phyloP scores from a whole-genome alignment of 2,113 vertebrate genomes.

The Lampris megalopsis region DNA sequence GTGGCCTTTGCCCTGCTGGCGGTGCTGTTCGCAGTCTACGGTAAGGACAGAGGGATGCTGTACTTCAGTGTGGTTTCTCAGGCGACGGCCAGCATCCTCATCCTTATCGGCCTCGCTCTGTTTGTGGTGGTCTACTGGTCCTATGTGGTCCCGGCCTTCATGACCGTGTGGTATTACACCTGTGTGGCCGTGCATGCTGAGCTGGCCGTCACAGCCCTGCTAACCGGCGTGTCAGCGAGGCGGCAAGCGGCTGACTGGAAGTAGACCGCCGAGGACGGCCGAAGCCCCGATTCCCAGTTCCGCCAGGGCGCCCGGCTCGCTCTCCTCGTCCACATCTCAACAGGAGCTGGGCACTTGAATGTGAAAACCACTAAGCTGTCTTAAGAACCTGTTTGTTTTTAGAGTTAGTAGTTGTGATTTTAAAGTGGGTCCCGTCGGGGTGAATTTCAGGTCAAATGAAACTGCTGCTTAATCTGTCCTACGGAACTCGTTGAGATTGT shows the following conservation, averaged over 20 bases:
- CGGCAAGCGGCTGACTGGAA: constrained; percentile 18
- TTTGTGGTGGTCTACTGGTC: constrained; percentile 23
- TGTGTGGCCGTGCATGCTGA: constrained; percentile 33
- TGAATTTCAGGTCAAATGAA: too few relatives aligned
- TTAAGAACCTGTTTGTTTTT: too few relatives aligned
- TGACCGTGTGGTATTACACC: constrained; percentile 27
- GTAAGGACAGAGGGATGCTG: constrained; percentile 29
- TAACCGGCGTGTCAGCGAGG: constrained; percentile 12
- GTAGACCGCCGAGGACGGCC: not conserved
- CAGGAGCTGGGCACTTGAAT: too few relatives aligned
- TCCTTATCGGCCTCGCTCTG: not conserved
- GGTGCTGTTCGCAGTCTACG: constrained; percentile 28
- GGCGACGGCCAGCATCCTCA: constrained; percentile 26
- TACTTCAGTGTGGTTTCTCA: constrained; percentile 24
- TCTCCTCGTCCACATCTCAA: too few relatives aligned
- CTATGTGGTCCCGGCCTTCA: constrained; percentile 21
- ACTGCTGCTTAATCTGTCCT: too few relatives aligned
- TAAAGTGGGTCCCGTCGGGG: too few relatives aligned
- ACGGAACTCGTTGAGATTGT: too few relatives aligned
- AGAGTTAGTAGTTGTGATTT: too few relatives aligned
- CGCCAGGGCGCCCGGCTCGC: too few relatives aligned
- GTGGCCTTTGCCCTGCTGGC: constrained; percentile 55
- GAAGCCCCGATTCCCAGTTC: too few relatives aligned
- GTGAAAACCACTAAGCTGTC: too few relatives aligned
- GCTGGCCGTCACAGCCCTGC: constrained; percentile 23